A percentile compares a stretch with the other conserved stretches of the same genome.
Evolutionary conservation across 1,140 invertebrate species (phyloP).

Genomic region (Lordiphosa stackelbergi): DNA sequence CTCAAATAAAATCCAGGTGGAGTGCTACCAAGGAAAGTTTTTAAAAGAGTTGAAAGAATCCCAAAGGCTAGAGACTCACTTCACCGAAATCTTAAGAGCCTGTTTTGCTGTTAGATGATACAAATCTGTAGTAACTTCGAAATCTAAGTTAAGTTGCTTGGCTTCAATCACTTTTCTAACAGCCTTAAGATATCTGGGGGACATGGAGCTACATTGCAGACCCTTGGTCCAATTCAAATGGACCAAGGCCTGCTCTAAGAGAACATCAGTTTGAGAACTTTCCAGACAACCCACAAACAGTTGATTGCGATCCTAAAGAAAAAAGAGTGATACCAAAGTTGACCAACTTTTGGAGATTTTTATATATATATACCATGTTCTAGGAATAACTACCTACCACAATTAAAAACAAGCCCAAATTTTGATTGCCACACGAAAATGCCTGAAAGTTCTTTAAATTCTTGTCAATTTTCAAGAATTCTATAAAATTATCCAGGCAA

Average conservation of each 20-base stretch:
- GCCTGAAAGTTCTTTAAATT: conserved; percentile 21
- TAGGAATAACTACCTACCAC: conserved; percentile 34
- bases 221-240: conserved; percentile 24
- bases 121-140: not conserved
- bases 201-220: conserved; percentile 20
- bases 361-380: too few relatives aligned
- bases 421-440: conserved; percentile 30
- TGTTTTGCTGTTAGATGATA: conserved; percentile 10
- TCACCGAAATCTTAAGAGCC: conserved; percentile 7
- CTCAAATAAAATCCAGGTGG: conserved; percentile 29
- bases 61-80: not conserved
- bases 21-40: conserved; percentile 7
- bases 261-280: not conserved
- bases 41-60: not conserved
- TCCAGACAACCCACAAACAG: conserved; percentile 28
- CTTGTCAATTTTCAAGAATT: conserved; percentile 9
- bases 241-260: conserved; percentile 12
- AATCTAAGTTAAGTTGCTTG: conserved; percentile 1
- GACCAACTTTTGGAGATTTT: too few relatives aligned
- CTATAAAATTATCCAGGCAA: conserved; percentile 39
- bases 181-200: conserved; percentile 4
- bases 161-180: not conserved
- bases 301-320: conserved; percentile 21
- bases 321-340: too few relatives aligned
- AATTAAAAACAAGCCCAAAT: conserved; percentile 58